Evolutionary conservation across 2,888 invertebrate species (phyloP).

Genomic region (Drosophila parthenogenetica): DNA sequence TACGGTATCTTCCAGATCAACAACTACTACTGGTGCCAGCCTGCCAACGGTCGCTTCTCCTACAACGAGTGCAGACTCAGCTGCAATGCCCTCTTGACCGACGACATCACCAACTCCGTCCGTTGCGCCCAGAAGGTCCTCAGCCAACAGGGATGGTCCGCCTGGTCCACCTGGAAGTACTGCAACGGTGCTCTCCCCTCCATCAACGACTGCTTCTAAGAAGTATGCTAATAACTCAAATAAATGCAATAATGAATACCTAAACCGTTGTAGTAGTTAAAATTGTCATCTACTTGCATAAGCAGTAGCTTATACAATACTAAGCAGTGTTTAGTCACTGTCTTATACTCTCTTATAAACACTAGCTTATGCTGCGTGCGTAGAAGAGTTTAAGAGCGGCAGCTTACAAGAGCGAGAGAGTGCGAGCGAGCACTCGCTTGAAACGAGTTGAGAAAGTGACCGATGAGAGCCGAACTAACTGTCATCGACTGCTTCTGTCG

Average conservation of each 20-base stretch:
- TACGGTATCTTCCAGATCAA: conserved; percentile 83
- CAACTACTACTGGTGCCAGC: conserved; percentile 80
- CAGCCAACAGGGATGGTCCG: conserved; percentile 69
- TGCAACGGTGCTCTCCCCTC: conserved; percentile 60
- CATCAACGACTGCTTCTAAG: conserved; percentile 60
- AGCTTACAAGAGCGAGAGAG: conserved; percentile 15
- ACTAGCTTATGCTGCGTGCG: not conserved
- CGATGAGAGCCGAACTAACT: conserved; percentile 39
- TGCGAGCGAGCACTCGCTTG: not conserved
- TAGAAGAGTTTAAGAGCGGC: conserved; percentile 28
- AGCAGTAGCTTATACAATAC: conserved; percentile 25
- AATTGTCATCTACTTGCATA: not conserved
- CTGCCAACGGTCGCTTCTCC: conserved; percentile 60
- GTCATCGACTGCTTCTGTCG: conserved; percentile 31
- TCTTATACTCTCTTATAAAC: conserved; percentile 1
- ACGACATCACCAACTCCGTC: conserved; percentile 69
- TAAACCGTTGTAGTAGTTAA: not conserved
- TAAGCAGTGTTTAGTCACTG: not conserved
- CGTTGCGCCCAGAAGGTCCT: conserved; percentile 71
- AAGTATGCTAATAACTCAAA: conserved; percentile 17
- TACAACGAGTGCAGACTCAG: conserved; percentile 71
- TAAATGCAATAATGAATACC: conserved; percentile 17
- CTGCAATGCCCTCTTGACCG: conserved; percentile 71
- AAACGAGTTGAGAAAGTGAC: conserved; percentile 49
- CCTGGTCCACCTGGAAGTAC: conserved; percentile 71